A percentile compares a stretch with the other conserved stretches of the same genome.
phyloP scores from a whole-genome alignment of 2,888 invertebrate species.

The Aspidapion aeneum region DNA sequence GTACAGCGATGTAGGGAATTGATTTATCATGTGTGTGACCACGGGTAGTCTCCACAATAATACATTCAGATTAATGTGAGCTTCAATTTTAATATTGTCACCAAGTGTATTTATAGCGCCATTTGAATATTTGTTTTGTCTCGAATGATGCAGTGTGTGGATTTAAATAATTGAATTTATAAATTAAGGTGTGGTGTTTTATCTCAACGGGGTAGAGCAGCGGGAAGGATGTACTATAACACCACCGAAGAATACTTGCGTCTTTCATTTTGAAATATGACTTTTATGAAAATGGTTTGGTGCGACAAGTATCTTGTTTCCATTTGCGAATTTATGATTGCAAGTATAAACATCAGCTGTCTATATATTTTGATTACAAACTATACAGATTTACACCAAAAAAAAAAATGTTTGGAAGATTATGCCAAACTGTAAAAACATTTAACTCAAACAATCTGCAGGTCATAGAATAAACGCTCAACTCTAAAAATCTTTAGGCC shows the following conservation, averaged over 20 bases:
- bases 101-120: constrained; percentile 49
- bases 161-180: constrained; percentile 47
- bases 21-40: constrained; percentile 47
- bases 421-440: too few relatives aligned
- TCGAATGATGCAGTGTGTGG: constrained; percentile 15
- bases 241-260: neutral
- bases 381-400: too few relatives aligned
- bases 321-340: neutral
- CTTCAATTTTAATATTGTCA: constrained; percentile 51
- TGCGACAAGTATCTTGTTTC: neutral
- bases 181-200: constrained; percentile 42
- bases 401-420: too few relatives aligned
- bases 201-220: constrained; percentile 35
- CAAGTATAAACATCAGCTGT: too few relatives aligned
- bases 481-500: too few relatives aligned
- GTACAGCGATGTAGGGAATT: constrained; percentile 48
- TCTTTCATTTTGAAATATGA: neutral
- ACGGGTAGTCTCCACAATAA: constrained; percentile 43
- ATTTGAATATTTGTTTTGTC: constrained; percentile 39
- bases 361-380: too few relatives aligned
- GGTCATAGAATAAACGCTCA: too few relatives aligned
- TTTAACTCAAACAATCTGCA: too few relatives aligned
- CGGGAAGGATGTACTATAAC: constrained; percentile 7
- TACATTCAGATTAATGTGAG: constrained; percentile 48
- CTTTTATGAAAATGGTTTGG: neutral